Base-by-base conservation (phyloP, 2,797 vertebrate species). In the Rhinella marina region DNA sequence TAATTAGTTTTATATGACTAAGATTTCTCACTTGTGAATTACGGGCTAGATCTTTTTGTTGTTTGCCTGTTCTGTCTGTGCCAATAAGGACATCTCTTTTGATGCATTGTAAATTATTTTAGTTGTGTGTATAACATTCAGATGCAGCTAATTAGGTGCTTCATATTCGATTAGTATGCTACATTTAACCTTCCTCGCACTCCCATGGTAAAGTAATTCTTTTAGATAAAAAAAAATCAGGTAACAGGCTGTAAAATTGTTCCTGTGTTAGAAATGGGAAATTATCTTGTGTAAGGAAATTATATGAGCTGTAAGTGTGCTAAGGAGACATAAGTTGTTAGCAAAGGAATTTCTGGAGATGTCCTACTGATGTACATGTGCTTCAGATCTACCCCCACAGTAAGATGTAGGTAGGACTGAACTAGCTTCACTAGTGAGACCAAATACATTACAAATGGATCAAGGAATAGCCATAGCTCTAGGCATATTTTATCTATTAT, bases 21-120 rank as follows among this genome's bases (percentile, higher is more conserved):
- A 78, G 57, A 77, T 83, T 87, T 77, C 59, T 87, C 72, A 87
- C 86, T 56, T 87, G 86, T 87, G 86, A 75, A 82, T 87, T 87
- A 82, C 14, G 80, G 57, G 50, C 73, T 14, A 50, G 72, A 52
- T 82, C 54, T 87, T 61, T 77, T 82, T 78, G 86, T 86, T 78
- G 62, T 76, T 82, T 56, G 32, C 21, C 50, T 83, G 72, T 57
- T 83, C 79, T 81, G 56, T 62, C 68, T 83, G 41, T 87, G 73
- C 81, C 81, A 77, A 82, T 83, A 68, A 82, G 80, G 59, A 66
- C 81, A 19, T 77, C 72, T 77, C 72, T 83, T 82, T 83, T 54
- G 81, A 78, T 87, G 59, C 73, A 68, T 78, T 54, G 81, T 77
- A 76, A 82, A 82, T 82, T 19, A 87, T 83, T 83, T 87, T 87